These are phyloP conservation scores for Platichthys flesus DNA, from an alignment of 2,113 vertebrate genomes.

Conservation along the genomic window DNA sequence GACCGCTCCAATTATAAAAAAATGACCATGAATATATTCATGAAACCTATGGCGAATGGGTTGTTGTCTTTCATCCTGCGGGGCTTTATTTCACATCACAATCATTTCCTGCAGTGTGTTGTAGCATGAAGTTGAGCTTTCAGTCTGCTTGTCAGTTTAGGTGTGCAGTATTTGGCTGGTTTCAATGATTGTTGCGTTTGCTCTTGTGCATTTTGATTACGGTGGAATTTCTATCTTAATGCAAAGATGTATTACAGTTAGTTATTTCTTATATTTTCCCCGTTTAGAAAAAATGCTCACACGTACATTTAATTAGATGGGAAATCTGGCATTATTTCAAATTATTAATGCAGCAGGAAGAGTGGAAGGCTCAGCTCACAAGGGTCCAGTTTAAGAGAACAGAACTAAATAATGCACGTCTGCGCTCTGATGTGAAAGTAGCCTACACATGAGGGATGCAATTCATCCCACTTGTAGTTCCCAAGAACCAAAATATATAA, in stretches of 20 bases:
- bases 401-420: neutral
- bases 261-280: neutral
- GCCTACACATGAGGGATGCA: neutral
- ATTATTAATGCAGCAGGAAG: neutral
- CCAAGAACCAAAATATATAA: neutral
- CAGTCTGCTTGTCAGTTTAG: neutral
- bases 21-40: too few species aligned
- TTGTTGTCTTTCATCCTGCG: constrained; percentile 6
- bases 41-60: neutral
- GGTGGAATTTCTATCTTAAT: neutral
- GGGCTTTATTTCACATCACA: neutral
- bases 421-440: neutral
- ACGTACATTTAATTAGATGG: too few species aligned
- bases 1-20: neutral
- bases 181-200: neutral
- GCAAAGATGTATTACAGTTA: neutral
- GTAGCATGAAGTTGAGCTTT: neutral
- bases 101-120: neutral
- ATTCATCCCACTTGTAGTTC: too few species aligned
- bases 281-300: neutral
- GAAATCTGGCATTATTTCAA: too few species aligned
- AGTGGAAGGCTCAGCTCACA: neutral
- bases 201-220: neutral
- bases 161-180: neutral
- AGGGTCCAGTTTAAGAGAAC: neutral